A percentile compares a stretch with the other conserved stretches of the same genome.
phyloP scores from a whole-genome alignment of 2,888 invertebrate species.

The Pheosia tremula region DNA sequence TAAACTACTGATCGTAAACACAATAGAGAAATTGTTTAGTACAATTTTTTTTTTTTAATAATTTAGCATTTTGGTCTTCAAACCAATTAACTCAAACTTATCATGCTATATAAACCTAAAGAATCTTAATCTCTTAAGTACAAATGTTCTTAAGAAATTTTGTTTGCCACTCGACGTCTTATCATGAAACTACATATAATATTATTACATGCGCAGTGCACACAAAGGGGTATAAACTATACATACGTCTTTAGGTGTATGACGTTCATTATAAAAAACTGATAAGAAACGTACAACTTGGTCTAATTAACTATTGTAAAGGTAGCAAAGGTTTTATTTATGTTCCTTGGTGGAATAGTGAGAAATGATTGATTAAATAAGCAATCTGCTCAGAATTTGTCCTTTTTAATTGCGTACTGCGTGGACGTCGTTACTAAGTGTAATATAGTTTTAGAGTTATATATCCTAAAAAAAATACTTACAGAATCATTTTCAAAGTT shows the following conservation, averaged over 20 bases:
- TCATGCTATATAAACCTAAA: conserved; percentile 13
- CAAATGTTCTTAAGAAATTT: conserved; percentile 14
- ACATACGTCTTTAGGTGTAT: conserved; percentile 2
- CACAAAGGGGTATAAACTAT: conserved; percentile 1
- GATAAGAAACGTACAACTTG: conserved; percentile 11
- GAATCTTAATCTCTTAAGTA: conserved; percentile 24
- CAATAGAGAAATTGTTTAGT: too few relatives aligned
- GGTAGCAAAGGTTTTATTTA: too few relatives aligned
- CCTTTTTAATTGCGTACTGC: too few relatives aligned
- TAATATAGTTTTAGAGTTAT: neutral
- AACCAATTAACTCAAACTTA: conserved; percentile 1
- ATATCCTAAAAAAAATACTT: neutral
- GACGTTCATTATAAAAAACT: conserved; percentile 6
- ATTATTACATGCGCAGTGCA: neutral
- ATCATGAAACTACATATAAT: conserved; percentile 13
- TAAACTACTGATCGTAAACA: too few relatives aligned
- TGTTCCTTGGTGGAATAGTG: too few relatives aligned
- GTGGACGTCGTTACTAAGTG: too few relatives aligned
- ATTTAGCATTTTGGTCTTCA: neutral
- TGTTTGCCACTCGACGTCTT: conserved; percentile 8
- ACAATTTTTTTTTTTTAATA: too few relatives aligned
- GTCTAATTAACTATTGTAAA: neutral
- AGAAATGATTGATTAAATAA: too few relatives aligned
- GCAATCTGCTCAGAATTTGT: too few relatives aligned
- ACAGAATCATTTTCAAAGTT: neutral